phyloP scores from a whole-genome alignment of 1,140 invertebrate species.

The Acromyrmex charruanus region DNA sequence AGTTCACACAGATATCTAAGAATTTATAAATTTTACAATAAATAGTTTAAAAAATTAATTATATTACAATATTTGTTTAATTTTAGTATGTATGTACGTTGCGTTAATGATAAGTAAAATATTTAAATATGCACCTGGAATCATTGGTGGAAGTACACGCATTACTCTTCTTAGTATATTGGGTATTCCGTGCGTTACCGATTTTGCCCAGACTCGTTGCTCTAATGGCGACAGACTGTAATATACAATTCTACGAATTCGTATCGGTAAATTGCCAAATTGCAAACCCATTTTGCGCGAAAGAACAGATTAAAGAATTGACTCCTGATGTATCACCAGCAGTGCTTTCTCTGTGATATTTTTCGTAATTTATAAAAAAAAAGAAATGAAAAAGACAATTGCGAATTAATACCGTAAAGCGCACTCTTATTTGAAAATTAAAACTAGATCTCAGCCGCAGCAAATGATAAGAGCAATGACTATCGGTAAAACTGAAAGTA shows the following conservation, averaged over 20 bases:
- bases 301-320: background rate
- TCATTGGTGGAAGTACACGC: background rate
- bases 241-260: constrained; percentile 65
- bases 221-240: constrained; percentile 60
- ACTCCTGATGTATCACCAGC: background rate
- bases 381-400: background rate
- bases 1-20: too few species aligned
- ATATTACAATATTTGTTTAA: background rate
- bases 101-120: background rate
- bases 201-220: constrained; percentile 67
- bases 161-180: constrained; percentile 34
- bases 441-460: background rate
- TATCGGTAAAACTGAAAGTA: background rate
- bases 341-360: background rate
- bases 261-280: constrained; percentile 72
- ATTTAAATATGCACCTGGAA: constrained; percentile 53
- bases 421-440: constrained; percentile 23
- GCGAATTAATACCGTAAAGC: background rate
- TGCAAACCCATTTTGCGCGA: constrained; percentile 49
- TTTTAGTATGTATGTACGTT: background rate
- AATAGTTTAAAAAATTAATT: background rate
- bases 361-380: background rate
- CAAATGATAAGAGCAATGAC: constrained; percentile 20
- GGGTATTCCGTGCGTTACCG: constrained; percentile 58
- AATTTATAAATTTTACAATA: background rate